phyloP scores from a whole-genome alignment of 2,113 vertebrate genomes.

The Chaenogobius annularis region DNA sequence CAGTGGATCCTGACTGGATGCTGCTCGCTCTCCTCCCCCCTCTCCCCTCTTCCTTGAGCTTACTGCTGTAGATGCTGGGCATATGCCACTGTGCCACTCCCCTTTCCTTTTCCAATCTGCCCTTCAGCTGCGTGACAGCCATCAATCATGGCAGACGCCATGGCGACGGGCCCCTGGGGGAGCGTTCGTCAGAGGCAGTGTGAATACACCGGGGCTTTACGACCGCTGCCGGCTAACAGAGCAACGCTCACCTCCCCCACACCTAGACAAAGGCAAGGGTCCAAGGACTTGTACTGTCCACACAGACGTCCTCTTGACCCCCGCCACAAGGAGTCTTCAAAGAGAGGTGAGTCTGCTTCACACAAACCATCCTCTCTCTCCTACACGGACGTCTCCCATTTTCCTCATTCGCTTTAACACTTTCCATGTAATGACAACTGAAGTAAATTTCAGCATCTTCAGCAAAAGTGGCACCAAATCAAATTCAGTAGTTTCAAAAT shows the following conservation, averaged over 20 bases:
- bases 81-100: conserved; percentile 83
- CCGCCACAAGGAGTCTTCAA: conserved; percentile 43
- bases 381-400: conserved; percentile 22
- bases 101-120: conserved; percentile 83
- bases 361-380: conserved; percentile 32
- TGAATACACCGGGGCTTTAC: conserved; percentile 80
- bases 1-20: conserved; percentile 48
- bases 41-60: conserved; percentile 39
- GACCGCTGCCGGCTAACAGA: conserved; percentile 74
- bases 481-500: background rate
- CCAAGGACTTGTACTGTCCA: conserved; percentile 72
- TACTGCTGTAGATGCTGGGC: conserved; percentile 74
- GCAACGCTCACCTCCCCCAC: conserved; percentile 68
- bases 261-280: conserved; percentile 76
- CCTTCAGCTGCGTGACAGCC: conserved; percentile 85
- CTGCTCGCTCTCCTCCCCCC: conserved; percentile 31
- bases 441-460: background rate
- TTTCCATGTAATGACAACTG: conserved; percentile 55
- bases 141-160: conserved; percentile 86
- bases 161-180: conserved; percentile 82
- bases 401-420: conserved; percentile 49
- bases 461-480: background rate
- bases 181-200: conserved; percentile 82
- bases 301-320: conserved; percentile 38
- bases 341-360: conserved; percentile 22